phyloP scores from a whole-genome alignment of 2,113 vertebrate species.

The Ascaphus truei region DNA sequence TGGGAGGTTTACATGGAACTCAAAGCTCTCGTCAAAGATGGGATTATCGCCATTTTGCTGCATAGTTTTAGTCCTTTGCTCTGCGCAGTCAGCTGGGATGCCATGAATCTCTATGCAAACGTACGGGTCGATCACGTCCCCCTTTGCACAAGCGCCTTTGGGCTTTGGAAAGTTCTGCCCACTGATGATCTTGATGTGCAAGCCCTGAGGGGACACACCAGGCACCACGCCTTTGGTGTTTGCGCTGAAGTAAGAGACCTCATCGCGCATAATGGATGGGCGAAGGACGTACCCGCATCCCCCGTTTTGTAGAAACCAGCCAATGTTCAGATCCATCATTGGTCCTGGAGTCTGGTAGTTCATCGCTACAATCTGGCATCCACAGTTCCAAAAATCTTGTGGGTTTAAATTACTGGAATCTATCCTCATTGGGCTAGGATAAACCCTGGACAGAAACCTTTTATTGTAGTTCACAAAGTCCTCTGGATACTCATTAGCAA shows the following conservation, averaged over 20 bases:
- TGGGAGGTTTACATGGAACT: constrained; percentile 93
- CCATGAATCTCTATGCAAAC: constrained; percentile 95
- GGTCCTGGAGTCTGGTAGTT: constrained; percentile 95
- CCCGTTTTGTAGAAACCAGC: constrained; percentile 90
- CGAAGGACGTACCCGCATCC: constrained; percentile 90
- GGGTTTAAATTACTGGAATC: constrained; percentile 97
- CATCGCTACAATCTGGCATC: constrained; percentile 93
- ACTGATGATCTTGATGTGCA: constrained; percentile 94
- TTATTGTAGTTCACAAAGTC: constrained; percentile 96
- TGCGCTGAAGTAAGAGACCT: constrained; percentile 94
- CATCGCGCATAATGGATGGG: constrained; percentile 89
- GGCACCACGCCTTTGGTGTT: constrained; percentile 92
- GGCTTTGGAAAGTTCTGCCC: constrained; percentile 96
- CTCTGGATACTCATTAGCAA: constrained; percentile 88
- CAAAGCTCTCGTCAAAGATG: constrained; percentile 95
- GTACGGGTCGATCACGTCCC: constrained; percentile 95
- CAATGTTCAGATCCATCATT: constrained; percentile 92
- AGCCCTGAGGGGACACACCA: constrained; percentile 84
- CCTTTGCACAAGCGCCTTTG: constrained; percentile 92
- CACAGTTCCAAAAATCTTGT: constrained; percentile 95
- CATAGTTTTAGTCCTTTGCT: constrained; percentile 91
- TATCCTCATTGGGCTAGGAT: constrained; percentile 87
- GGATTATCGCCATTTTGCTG: constrained; percentile 94
- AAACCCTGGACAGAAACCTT: constrained; percentile 82
- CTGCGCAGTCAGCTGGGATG: constrained; percentile 88